These are phyloP conservation scores for Mobula birostris DNA, from an alignment of 2,113 vertebrate genomes.

Conservation along the genomic window DNA sequence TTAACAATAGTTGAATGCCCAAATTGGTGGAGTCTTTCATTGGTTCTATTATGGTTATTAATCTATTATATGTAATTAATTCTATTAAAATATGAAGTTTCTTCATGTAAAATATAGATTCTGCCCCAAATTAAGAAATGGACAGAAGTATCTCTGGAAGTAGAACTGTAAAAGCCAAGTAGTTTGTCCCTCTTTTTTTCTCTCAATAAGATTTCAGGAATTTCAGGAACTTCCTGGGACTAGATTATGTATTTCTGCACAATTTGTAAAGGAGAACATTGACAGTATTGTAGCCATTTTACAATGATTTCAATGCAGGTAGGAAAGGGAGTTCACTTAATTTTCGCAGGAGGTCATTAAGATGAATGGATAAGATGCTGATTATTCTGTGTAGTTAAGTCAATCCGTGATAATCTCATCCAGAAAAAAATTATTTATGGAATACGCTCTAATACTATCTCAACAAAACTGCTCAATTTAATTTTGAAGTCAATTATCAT, in stretches of 20 bases:
- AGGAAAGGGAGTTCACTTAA: neutral
- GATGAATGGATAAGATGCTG: neutral
- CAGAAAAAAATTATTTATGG: neutral
- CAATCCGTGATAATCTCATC: neutral
- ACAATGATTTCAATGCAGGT: neutral
- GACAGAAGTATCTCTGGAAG: neutral
- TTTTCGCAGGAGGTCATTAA: neutral
- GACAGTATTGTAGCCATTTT: neutral
- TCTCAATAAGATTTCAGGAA: neutral
- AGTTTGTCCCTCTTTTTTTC: neutral
- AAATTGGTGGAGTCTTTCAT: too few species aligned
- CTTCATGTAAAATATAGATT: neutral
- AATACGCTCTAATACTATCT: neutral
- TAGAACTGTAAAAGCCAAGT: neutral
- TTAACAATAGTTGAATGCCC: too few species aligned
- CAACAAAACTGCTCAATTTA: neutral
- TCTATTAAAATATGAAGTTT: neutral
- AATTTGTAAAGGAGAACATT: neutral
- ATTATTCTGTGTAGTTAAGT: neutral
- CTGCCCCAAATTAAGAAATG: neutral
- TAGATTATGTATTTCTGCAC: neutral
- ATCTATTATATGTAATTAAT: neutral
- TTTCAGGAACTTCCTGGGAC: neutral
- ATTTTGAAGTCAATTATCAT: neutral
- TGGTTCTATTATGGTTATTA: too few species aligned